These are phyloP conservation scores for Euclidia mi DNA, from an alignment of 2,888 invertebrate species.

Conservation along the genomic window DNA sequence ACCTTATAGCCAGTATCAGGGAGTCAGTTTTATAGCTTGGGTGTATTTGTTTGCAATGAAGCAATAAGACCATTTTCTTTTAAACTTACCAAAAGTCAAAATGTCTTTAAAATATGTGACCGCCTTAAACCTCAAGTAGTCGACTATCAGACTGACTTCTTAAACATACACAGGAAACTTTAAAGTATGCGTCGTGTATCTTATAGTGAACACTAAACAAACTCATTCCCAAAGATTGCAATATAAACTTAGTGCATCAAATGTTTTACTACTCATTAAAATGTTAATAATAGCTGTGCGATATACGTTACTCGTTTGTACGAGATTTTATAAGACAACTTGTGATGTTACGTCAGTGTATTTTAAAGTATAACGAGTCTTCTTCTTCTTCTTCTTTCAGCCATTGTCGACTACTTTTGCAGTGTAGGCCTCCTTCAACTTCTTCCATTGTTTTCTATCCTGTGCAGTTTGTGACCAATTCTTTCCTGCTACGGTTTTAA, in stretches of 20 bases:
- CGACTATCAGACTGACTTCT: conserved; percentile 7
- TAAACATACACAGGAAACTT: conserved; percentile 24
- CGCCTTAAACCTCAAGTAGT: not conserved
- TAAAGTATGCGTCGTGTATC: conserved; percentile 10
- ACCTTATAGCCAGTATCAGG: no score
- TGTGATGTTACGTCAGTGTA: conserved; percentile 50
- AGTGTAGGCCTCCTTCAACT: no score
- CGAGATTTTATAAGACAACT: conserved; percentile 64
- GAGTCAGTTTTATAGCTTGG: no score
- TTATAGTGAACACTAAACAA: conserved; percentile 31
- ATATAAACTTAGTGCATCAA: conserved; percentile 68
- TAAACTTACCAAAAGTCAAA: no score
- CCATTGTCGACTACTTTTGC: no score
- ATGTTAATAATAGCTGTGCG: conserved; percentile 43
- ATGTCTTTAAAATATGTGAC: not conserved
- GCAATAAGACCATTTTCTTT: no score
- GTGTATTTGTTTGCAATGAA: no score
- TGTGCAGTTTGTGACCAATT: no score
- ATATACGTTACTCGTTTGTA: conserved; percentile 53
- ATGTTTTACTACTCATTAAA: conserved; percentile 65
- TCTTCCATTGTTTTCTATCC: no score
- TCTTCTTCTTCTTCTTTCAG: no score
- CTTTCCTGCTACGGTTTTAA: no score
- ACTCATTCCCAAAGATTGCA: conserved; percentile 50
- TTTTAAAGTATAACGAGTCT: not conserved